Conservation (phyloP, 2,797 vertebrate species). For the Esox masquinongy region DNA sequence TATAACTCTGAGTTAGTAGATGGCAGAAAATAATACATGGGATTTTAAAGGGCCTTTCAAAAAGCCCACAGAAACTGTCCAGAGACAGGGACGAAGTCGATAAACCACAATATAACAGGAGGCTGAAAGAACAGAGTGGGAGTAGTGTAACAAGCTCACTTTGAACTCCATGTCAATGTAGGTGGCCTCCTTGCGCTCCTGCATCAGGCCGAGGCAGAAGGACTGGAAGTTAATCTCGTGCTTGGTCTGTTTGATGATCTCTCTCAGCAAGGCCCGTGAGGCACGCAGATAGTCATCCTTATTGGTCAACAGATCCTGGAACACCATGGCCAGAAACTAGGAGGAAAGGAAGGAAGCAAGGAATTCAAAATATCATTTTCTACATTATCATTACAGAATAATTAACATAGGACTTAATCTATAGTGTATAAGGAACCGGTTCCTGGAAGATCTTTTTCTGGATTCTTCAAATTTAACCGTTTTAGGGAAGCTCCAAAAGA, state of each 20-base stretch:
- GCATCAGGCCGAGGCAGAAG: constrained; percentile 97
- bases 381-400: no score
- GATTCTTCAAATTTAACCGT: no score
- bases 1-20: background rate
- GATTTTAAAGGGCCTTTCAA: no score
- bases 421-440: no score
- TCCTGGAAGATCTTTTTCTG: no score
- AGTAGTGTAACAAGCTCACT: constrained; percentile 60
- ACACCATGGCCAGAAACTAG: constrained; percentile 98
- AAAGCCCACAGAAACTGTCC: no score
- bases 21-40: background rate
- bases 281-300: constrained; percentile 96
- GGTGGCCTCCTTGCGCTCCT: constrained; percentile 90
- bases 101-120: background rate
- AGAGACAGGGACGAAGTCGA: no score
- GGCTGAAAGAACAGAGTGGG: background rate
- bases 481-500: no score
- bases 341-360: background rate
- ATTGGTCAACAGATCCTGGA: constrained; percentile 94
- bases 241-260: constrained; percentile 99
- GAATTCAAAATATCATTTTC: no score
- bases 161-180: constrained; percentile 97
- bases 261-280: constrained; percentile 89
- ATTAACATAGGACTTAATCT: no score
- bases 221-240: constrained; percentile 99